Evolutionary conservation across 2,888 invertebrate species (phyloP).

Genomic region (Ashinkailepas kermadecensis): DNA sequence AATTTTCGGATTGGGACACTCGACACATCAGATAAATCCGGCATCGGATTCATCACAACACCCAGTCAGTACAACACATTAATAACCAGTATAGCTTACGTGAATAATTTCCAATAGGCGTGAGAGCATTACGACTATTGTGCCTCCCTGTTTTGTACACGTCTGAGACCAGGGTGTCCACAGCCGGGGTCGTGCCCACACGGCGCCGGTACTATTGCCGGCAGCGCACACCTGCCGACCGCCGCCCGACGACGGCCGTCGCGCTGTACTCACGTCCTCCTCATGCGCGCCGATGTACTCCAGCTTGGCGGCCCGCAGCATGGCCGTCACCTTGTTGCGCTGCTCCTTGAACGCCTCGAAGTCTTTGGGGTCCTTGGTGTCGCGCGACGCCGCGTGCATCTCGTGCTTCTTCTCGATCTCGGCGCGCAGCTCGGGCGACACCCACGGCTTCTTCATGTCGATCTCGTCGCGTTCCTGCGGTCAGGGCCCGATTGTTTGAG

Average conservation of each 20-base stretch:
- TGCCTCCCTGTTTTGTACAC: too few species aligned
- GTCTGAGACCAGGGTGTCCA: too few species aligned
- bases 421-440: constrained; percentile 49
- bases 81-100: too few species aligned
- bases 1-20: too few species aligned
- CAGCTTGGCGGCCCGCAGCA: constrained; percentile 51
- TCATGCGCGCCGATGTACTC: constrained; percentile 50
- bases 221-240: too few species aligned
- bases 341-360: constrained; percentile 53
- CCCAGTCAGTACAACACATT: too few species aligned
- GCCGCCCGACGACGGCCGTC: neutral
- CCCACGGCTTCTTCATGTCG: constrained; percentile 51
- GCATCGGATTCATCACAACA: neutral
- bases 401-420: constrained; percentile 51
- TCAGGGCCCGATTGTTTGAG: too few species aligned
- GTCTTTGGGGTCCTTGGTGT: constrained; percentile 48
- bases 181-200: too few species aligned
- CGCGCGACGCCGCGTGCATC: constrained; percentile 47
- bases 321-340: constrained; percentile 51
- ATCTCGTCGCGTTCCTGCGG: constrained; percentile 12
- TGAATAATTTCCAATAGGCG: too few species aligned
- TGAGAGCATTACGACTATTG: too few species aligned
- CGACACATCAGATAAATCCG: constrained; percentile 22
- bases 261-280: constrained; percentile 43
- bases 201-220: too few species aligned